Conservation (phyloP, 2,113 vertebrate genomes). For the Cariama cristata region DNA sequence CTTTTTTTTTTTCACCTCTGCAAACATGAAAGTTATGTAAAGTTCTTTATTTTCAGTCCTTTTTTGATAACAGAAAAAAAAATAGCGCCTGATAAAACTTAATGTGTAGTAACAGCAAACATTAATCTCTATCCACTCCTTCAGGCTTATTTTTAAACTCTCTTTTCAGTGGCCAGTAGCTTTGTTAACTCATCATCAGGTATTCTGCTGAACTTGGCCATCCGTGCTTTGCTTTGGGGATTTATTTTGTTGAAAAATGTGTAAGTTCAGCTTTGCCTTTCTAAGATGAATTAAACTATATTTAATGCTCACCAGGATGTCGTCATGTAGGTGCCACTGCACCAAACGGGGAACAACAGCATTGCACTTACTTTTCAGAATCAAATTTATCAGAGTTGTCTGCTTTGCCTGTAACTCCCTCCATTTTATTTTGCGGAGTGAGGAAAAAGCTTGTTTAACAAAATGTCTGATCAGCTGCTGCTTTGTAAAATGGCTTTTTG, state of each 20-base stretch:
- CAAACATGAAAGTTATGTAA: conserved; percentile 21
- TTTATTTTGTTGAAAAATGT: neutral
- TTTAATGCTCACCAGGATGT: neutral
- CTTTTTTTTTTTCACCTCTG: neutral
- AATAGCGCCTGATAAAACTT: conserved; percentile 32
- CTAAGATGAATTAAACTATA: neutral
- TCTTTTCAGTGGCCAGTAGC: neutral
- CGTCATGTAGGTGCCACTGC: neutral
- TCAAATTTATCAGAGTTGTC: neutral
- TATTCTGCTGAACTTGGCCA: neutral
- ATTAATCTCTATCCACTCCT: conserved; percentile 8
- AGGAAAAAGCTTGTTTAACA: neutral
- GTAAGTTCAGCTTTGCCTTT: neutral
- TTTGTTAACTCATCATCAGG: conserved; percentile 6
- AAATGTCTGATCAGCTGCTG: neutral
- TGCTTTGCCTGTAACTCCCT: neutral
- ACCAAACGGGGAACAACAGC: neutral
- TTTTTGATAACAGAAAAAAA: conserved; percentile 47
- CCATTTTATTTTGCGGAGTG: neutral
- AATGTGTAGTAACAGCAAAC: conserved; percentile 2
- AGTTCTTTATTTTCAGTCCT: conserved; percentile 55
- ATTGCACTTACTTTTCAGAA: neutral
- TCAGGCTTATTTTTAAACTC: conserved; percentile 4
- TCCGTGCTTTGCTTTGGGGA: neutral
- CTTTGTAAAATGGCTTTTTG: neutral